Evolutionary conservation across 2,888 invertebrate genomes (phyloP), one percentile per base, ranked within the genome.

Genomic region (Automeris io): DNA sequence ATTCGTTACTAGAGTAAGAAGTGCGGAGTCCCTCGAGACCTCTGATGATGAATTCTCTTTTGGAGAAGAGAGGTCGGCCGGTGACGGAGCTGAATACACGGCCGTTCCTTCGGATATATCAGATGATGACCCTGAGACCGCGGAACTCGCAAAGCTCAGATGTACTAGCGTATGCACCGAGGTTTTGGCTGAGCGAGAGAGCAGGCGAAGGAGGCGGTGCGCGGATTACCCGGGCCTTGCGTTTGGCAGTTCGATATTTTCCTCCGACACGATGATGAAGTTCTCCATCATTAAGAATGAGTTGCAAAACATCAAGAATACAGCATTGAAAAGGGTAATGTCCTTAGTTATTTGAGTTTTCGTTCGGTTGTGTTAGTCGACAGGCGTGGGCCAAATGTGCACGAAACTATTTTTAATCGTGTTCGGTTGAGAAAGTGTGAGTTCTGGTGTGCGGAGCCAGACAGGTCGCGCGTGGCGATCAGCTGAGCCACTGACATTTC

Each of bases 231-330:
- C 96, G 0, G 97, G 97, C 18, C 82, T 97, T 42, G 96, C 96
- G 1, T 95, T 97, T 70, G 96, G 95, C 36, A 92, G 94, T 55
- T 96, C 96, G 47, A 94, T 96, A 70, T 97, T 97, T 87, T 96
- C 96, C 69, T 97, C 97, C 40, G 97, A 97, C 73, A 97, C 98
- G 6, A 93, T 98, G 92, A 97, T 98, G 94, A 98, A 97, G 88
- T 97, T 98, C 83, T 95, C 94, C 77, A 93, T 98, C 56, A 98
- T 98, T 74, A 93, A 93, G 77, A 98, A 98, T 80, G 98, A 98
- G 88, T 90, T 98, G 74, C 97, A 97, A 89, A 98, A 98, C 88
- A 96, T 98, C 77, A 95, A 96, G 91, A 95, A 96, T 79, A 96
- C 96, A 77, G 97, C 97, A 78, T 90, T 98, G 57, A 96, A 95